Evolutionary conservation across 2,888 invertebrate species (phyloP), one percentile per base, ranked within the genome.

Genomic region (Thymelicus acteon): DNA sequence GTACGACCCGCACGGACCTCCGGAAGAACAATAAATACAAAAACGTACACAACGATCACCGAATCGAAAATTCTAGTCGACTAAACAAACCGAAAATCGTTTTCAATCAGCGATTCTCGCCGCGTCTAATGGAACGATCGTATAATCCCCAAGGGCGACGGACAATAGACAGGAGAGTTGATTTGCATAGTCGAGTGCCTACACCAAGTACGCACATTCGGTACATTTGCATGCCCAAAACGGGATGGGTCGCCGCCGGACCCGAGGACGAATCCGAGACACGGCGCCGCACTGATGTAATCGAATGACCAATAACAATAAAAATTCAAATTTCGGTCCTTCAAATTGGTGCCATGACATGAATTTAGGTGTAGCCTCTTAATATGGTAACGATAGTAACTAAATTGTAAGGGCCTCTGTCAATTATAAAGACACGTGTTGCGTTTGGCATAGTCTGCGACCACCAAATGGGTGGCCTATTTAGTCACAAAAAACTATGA

Each of bases 141-240:
- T 84, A 85, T 87, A 87, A 91, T 87, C 87, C 85, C 83, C 89
- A 91, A 91, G 89, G 91, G 88, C 90, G 85, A 80, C 78, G 83
- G 86, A 92, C 92, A 93, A 92, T 92, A 85, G 90, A 84, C 84
- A 80, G 82, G 87, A 88, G 90, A 90, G 82, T 84, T 83, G 83
- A 90, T 92, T 91, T 88, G 91, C 87, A 92, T 91, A 81, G 83
- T 79, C 80, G 81, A 84, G 83, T 83, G 62, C 68, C 68, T 69
- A 83, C 79, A 79, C 80, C 79, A 82, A 83, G 85, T 82, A 80
- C 78, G 82, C 79, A 85, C 82, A 87, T 87, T 89, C 86, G 85
- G 85, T 81, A 85, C 90, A 91, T 92, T 91, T 89, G 85, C 91
- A 92, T 91, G 89, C 82, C 90, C 85, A 82, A 89, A 90, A 84